Base-by-base conservation (phyloP, 2,888 invertebrate species). In the Helicoverpa assulta region DNA sequence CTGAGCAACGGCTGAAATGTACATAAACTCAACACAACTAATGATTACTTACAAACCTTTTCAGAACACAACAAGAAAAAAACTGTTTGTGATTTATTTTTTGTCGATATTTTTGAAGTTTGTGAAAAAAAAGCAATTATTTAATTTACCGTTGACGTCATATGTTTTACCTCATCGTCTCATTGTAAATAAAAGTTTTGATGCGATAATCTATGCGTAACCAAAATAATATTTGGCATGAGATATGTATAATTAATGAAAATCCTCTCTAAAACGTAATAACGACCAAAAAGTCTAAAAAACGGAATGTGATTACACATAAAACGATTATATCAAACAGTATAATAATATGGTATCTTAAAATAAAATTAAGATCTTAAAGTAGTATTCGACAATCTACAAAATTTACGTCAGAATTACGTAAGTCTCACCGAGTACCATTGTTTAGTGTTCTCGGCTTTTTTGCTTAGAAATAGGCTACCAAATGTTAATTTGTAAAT, bases 241-340 rank as follows among this genome's bases (percentile, higher is more conserved):
- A 55, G 66, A 80, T 76, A 76, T 73, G 70, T 78, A 64, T 79
- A 78, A 67, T 67, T 72, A 74, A 67, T 81, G 63, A 77, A 79
- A 76, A 70, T 72, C 19, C 16, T 61, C 59, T 80, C 71, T 81
- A 84, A 78, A 85, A 82, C 71, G 83, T 70, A 78, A 82, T 70
- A 82, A 83, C 62, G 77, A 84, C 83, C 82, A 80, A 86, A 82
- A 83, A 76, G 80, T 83, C 84, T 87, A 88, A 72, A 85, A 88
- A 88, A 88, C 89, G 91, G 91, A 92, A 92, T 92, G 92, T 92
- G 81, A 84, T 84, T 80, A 83, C 69, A 80, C 81, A 82, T 63
- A 82, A 73, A 80, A 83, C 55, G 67, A 85, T 84, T 84, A 72
- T 84, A 88, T 85, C 77, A 89, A 88, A 87, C 76, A 68, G 81